phyloP scores from a whole-genome alignment of 2,888 invertebrate genomes.

The Thecophora atra region DNA sequence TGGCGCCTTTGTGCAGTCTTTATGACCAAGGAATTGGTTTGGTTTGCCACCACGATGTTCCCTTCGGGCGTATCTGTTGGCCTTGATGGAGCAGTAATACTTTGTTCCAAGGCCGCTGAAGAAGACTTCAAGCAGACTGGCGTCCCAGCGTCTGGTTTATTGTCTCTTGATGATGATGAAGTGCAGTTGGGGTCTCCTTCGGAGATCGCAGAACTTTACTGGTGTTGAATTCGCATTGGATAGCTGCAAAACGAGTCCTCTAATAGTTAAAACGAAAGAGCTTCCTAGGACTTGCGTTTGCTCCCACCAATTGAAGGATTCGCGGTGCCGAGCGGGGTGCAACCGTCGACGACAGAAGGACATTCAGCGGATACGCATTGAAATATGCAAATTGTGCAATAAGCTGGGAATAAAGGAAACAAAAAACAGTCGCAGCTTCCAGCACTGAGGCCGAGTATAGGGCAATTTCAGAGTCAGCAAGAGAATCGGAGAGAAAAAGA shows the following conservation, averaged over 20 bases:
- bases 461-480: constrained; percentile 33
- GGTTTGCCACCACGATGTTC: too few relatives aligned
- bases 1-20: not conserved
- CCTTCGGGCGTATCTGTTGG: too few relatives aligned
- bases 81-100: too few relatives aligned
- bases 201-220: too few relatives aligned
- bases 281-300: not conserved
- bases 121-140: too few relatives aligned
- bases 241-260: not conserved
- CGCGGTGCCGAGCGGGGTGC: constrained; percentile 35
- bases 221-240: not conserved
- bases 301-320: constrained; percentile 24
- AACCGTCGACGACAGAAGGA: constrained; percentile 42
- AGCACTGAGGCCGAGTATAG: constrained; percentile 41
- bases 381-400: constrained; percentile 34
- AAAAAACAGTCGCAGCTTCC: constrained; percentile 38
- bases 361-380: constrained; percentile 36
- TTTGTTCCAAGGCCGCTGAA: too few relatives aligned
- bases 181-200: too few relatives aligned
- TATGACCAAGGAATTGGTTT: too few relatives aligned
- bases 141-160: too few relatives aligned
- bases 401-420: constrained; percentile 36
- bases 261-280: not conserved
- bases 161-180: too few relatives aligned
- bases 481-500: too few relatives aligned